Evolutionary conservation across 2,113 vertebrate genomes (phyloP), one percentile per base, ranked within the genome.

Genomic region (Clupea harengus): DNA sequence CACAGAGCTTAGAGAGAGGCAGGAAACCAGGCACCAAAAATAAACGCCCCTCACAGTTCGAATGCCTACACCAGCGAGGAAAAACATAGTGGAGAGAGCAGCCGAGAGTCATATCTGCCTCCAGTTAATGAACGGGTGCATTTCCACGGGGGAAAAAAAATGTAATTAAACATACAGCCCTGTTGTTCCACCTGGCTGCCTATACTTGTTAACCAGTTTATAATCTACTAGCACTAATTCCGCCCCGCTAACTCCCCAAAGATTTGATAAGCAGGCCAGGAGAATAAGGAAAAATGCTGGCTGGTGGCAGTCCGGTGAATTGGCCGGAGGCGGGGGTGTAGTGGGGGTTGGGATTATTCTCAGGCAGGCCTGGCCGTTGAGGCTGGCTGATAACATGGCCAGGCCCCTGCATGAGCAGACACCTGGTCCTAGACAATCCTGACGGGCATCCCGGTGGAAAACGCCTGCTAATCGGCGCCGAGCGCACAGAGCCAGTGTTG

Each of bases 301-400:
- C 49, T 84, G 84, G 52, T 87, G 87, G 84, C 85, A 52, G 49
- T 49, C 67, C 81, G 57, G 78, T 39, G 85, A 44, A 60, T 17
- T 85, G 82, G 83, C 45, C 84, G 52, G 67, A 32, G 81, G 13
- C 28, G 10, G 64, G 85, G 86, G 47, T 81, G 83, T 85, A 49
- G 81, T 87, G 92, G 88, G 20, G 80, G 75, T 86, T 85, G 83
- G 91, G 92, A 94, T 94, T 93, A 89, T 92, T 92, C 92, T 88
- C 88, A 81, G 90, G 88, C 86, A 87, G 87, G 87, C 49, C 92
- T 87, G 90, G 60, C 86, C 84, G 85, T 88, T 91, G 91, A 90
- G 87, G 91, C 89, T 60, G 85, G 45, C 90, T 92, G 94, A 93
- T 94, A 95, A 93, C 89, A 90, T 57, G 84, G 92, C 90, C 88